These are phyloP conservation scores for Podarcis cretensis DNA, from an alignment of 2,113 vertebrate genomes.

Conservation along the genomic window DNA sequence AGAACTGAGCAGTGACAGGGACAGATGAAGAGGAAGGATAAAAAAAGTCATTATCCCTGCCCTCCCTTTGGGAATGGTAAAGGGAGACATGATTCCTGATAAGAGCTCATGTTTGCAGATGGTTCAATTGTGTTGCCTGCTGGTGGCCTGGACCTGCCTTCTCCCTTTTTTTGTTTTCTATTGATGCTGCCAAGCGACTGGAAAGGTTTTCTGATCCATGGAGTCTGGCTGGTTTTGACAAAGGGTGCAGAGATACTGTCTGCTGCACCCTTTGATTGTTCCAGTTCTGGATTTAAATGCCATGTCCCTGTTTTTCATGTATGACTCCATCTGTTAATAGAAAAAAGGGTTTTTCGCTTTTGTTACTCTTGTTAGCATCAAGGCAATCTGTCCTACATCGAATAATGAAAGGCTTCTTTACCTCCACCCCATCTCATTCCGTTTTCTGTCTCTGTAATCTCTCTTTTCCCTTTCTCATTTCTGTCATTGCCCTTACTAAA, in stretches of 20 bases:
- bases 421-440: background rate
- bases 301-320: constrained; percentile 53
- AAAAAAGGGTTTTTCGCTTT: constrained; percentile 55
- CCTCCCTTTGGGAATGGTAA: background rate
- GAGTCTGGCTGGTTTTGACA: background rate
- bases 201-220: constrained; percentile 19
- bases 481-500: background rate
- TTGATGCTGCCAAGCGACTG: background rate
- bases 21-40: background rate
- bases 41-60: background rate
- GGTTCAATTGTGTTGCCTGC: constrained; percentile 7
- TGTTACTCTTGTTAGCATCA: constrained; percentile 37
- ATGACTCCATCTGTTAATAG: constrained; percentile 66
- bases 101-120: background rate
- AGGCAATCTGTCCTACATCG: constrained; percentile 52
- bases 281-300: constrained; percentile 60
- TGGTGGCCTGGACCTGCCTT: background rate
- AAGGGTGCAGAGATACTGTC: constrained; percentile 49
- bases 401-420: constrained; percentile 34
- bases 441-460: constrained; percentile 22
- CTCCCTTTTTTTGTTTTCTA: background rate
- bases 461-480: constrained; percentile 38
- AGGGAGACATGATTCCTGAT: background rate
- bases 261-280: constrained; percentile 55
- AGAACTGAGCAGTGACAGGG: background rate